A percentile compares a stretch with the other conserved stretches of the same genome.
Evolutionary conservation across 2,797 vertebrate species (phyloP).

Genomic region (Macrochelys suwanniensis): DNA sequence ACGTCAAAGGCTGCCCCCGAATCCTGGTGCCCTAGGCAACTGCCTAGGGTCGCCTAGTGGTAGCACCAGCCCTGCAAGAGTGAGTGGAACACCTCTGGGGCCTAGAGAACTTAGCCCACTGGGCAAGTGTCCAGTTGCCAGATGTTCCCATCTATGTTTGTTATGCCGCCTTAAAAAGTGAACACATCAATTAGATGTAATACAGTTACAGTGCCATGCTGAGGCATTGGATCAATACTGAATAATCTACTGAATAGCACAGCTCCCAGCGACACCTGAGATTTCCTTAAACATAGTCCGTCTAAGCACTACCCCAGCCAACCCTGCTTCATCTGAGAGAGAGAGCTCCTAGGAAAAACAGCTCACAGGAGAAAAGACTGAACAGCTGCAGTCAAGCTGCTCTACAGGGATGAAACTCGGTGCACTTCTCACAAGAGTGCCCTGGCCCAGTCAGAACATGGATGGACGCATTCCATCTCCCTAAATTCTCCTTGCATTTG

Average conservation of each 20-base stretch:
- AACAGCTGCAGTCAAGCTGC: neutral
- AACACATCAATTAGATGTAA: neutral
- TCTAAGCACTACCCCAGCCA: neutral
- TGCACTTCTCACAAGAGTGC: neutral
- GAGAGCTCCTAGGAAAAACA: fast-evolving
- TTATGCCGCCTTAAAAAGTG: neutral
- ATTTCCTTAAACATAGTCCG: neutral
- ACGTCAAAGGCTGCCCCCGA: too few species aligned
- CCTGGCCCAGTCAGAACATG: neutral
- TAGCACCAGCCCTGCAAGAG: neutral
- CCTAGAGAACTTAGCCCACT: neutral
- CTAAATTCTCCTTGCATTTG: neutral
- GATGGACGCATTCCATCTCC: neutral
- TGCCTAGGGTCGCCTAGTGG: too few species aligned
- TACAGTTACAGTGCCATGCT: neutral
- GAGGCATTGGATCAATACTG: neutral
- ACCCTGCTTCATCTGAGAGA: fast-evolving
- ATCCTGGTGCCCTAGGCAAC: too few species aligned
- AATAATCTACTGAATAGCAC: too few species aligned
- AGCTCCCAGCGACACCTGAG: too few species aligned
- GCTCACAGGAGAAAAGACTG: neutral
- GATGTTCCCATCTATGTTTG: fast-evolving
- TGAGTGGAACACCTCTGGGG: fast-evolving
- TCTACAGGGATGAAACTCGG: neutral
- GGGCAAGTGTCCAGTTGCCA: neutral